Base-by-base conservation (phyloP, 1,140 invertebrate genomes). In the Aphaenogaster rudis region DNA sequence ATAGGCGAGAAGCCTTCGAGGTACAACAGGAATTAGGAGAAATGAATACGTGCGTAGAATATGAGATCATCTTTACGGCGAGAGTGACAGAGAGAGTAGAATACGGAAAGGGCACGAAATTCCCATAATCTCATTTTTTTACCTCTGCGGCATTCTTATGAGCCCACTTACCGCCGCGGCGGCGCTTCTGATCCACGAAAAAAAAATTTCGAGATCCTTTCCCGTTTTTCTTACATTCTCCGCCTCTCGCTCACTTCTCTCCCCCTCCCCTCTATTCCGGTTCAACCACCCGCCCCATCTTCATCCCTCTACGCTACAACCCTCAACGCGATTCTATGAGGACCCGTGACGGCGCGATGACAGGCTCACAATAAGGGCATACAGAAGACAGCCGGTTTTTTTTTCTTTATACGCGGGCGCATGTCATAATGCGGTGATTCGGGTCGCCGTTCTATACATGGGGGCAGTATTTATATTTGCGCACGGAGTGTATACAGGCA, bases 341-440 rank as follows among this genome's bases (percentile, higher is more conserved):
- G 66, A 48, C 17, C 61, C 78, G 1, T 89, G 94, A 95, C 91
- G 92, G 90, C 79, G 82, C 92, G 94, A 94, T 95, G 95, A 95
- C 94, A 91, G 84, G 72, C 76, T 69, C 88, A 95, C 94, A 95
- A 95, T 95, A 85, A 92, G 71, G 84, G 88, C 91, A 88, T 93
- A 93, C 80, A 93, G 89, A 94, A 93, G 92, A 93, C 90, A 91
- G 88, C 91, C 91, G 78, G 61, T 87, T 80, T 88, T 90, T 79
- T 72, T 79, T 61, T 91, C 90, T 91, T 90, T 88, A 86, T 91
- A 90, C 89, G 54, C 87, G 88, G 78, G 78, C 90, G 90, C 91
- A 91, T 91, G 92, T 94, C 93, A 94, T 94, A 94, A 94, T 93
- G 92, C 93, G 88, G 80, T 66, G 88, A 91, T 91, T 82, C 86